A percentile compares a stretch with the other conserved stretches of the same genome.
Evolutionary conservation across 2,113 vertebrate species (phyloP).

Genomic region (Phylloscopus trochilus): DNA sequence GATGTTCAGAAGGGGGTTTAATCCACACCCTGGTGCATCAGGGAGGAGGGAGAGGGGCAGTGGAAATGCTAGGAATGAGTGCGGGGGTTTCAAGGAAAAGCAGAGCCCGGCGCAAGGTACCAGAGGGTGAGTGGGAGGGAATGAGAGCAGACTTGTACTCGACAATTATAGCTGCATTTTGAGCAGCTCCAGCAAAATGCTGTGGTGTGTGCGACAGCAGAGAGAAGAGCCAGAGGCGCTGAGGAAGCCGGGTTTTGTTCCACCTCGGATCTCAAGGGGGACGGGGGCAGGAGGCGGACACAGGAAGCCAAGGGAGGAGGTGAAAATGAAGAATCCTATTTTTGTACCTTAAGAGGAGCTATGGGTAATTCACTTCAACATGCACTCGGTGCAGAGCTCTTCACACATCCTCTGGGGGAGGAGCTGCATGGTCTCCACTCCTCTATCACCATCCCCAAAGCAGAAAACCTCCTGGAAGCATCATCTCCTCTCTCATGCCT

Average conservation of each 20-base stretch:
- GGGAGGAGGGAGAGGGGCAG: neutral
- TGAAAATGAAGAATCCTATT: neutral
- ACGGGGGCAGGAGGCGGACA: neutral
- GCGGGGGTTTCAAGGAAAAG: neutral
- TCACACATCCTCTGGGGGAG: neutral
- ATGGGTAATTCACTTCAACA: neutral
- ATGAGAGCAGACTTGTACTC: neutral
- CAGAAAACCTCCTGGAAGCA: neutral
- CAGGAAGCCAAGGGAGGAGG: neutral
- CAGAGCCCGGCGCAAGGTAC: neutral
- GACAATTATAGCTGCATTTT: slow-evolving; percentile 17
- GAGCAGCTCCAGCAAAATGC: neutral
- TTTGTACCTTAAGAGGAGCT: neutral
- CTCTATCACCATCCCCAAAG: neutral
- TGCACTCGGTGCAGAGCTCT: neutral
- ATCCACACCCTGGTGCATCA: no score
- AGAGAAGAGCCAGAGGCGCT: neutral
- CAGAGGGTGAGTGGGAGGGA: slow-evolving; percentile 47
- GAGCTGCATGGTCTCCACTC: neutral
- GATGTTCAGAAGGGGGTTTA: neutral
- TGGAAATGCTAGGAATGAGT: neutral
- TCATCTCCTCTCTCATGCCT: neutral
- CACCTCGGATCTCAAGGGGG: neutral
- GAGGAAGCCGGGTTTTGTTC: fast-evolving
- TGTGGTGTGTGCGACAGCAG: neutral